These are phyloP conservation scores for Dione juno DNA, from an alignment of 2,888 invertebrate genomes.

Conservation along the genomic window DNA sequence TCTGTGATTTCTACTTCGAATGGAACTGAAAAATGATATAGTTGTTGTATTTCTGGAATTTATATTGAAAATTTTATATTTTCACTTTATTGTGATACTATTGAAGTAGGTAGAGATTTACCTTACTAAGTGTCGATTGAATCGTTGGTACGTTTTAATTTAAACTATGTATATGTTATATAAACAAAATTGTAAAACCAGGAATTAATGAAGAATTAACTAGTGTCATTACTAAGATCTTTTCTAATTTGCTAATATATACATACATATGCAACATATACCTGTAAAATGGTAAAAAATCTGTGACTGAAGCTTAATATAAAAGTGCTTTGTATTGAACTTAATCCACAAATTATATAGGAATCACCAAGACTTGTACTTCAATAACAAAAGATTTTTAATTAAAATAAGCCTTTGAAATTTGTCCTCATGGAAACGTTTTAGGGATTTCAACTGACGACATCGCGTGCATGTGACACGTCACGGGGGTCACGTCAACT, in stretches of 20 bases:
- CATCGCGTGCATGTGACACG: conserved; percentile 6
- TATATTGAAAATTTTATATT: conserved; percentile 12
- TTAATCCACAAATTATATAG: too few species aligned
- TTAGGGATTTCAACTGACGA: background rate
- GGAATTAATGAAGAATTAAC: too few species aligned
- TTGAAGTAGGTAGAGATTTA: background rate
- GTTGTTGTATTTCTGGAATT: conserved; percentile 17
- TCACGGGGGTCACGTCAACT: background rate
- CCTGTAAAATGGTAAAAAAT: too few species aligned
- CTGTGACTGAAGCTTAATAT: too few species aligned
- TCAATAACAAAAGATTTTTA: background rate
- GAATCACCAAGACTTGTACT: too few species aligned
- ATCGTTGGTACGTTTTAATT: background rate
- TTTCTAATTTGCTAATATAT: too few species aligned
- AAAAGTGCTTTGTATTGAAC: too few species aligned
- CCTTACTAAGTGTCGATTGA: background rate
- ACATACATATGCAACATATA: too few species aligned
- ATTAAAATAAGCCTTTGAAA: background rate
- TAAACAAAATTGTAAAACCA: too few species aligned
- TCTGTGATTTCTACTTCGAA: conserved; percentile 36
- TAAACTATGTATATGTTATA: too few species aligned
- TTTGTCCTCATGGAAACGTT: background rate
- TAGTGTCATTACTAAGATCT: too few species aligned
- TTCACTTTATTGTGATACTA: background rate
- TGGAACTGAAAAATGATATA: conserved; percentile 38